Base-by-base conservation (phyloP, 2,888 invertebrate species). In the Epistrophe grossulariae region DNA sequence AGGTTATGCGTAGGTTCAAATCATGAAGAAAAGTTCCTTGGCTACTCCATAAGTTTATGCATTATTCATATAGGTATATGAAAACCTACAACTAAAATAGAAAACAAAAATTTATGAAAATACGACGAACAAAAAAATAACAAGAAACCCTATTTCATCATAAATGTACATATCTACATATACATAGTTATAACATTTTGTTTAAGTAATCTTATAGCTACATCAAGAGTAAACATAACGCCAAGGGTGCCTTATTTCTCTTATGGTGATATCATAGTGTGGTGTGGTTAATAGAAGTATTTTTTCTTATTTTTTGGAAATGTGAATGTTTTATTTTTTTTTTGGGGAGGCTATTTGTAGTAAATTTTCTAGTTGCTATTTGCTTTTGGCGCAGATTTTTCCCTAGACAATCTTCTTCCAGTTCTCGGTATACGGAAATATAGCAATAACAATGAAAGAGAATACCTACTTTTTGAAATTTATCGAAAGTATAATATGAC, bases 331-430 rank as follows among this genome's bases (percentile, higher is more conserved):
- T 35, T 17, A 17, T 48, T 59, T 59, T 35, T 35, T n/a, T 59
- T 59, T 35, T 35, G 0, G 17, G 7, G 35, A 1, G 70, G 66
- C 35, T 59, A 74, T 62, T 62, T 59, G 76, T 71, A 73, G 70
- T 71, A 64, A 79, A 76, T 76, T 62, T 84, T 79, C 48, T 84
- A 83, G n/a, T 84, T 84, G 70, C 70, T 59, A 57, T 62, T 70
- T 55, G 73, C 83, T 79, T 62, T 70, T 57, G 79, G 83, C 74
- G 55, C 24, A 79, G 74, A 74, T 74, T 79, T 62, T 31, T 74
- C 45, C 15, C 38, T 70, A 48, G 35, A 59, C 73, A 45, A 45
- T 45, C n/a, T 45, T 45, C 4, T 48, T 48, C 9, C 17, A 17
- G 24, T 24, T 24, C 24, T 10, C 4, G 10, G 10, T 38, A 38